These are phyloP conservation scores for Chondrilla cf. caribensis DNA, from an alignment of 37 sponge, comb jelly and placozoan species.

Conservation along the genomic window DNA sequence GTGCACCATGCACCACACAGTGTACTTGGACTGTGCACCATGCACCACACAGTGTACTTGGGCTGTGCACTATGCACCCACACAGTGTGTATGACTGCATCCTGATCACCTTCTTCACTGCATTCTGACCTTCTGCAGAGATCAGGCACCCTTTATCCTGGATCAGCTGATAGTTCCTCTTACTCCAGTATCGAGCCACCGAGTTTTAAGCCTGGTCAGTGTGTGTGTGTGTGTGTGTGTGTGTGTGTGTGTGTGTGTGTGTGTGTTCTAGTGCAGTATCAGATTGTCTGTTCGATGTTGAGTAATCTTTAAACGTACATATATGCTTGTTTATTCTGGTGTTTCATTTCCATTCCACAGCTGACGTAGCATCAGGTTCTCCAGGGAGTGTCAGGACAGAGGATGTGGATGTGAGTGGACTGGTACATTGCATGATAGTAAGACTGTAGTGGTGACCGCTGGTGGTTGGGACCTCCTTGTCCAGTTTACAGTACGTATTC, in stretches of 20 bases:
- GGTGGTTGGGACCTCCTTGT: too few species aligned
- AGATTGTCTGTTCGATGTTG: not conserved
- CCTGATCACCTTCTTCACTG: not conserved
- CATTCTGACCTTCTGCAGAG: not conserved
- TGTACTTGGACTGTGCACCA: too few species aligned
- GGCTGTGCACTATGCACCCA: not conserved
- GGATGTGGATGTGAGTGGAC: not conserved
- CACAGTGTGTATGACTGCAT: too few species aligned
- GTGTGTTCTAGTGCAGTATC: not conserved
- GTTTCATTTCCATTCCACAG: too few species aligned
- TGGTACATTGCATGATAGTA: not conserved
- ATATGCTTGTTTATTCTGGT: not conserved
- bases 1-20: too few species aligned
- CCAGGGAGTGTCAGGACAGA: not conserved
- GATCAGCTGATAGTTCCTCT: conserved; percentile 15
- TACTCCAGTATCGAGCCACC: conserved; percentile 25
- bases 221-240: not conserved
- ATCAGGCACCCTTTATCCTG: not conserved
- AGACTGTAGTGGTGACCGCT: not conserved
- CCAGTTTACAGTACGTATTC: too few species aligned
- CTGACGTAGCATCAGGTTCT: too few species aligned
- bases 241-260: not conserved
- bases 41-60: too few species aligned
- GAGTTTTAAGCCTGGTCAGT: conserved; percentile 3
- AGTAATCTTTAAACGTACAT: not conserved